Percentiles rank a stretch among this genome's conserved stretches.
Evolutionary conservation across 2,113 vertebrate genomes (phyloP).

Genomic region (Anas platyrhynchos): DNA sequence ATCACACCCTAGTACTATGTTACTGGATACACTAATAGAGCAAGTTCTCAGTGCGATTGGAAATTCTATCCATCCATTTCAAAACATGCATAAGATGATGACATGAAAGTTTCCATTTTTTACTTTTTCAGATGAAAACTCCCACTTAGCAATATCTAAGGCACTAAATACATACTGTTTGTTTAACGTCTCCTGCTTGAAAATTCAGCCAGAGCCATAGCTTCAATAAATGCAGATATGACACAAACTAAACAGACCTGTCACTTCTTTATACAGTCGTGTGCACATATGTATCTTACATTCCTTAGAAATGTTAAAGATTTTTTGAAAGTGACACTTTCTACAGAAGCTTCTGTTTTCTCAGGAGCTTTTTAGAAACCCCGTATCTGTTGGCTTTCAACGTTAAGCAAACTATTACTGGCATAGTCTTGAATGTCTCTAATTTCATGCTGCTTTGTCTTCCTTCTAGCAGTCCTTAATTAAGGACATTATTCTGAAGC

Average conservation of each 20-base stretch:
- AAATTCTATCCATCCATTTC: neutral
- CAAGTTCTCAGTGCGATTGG: neutral
- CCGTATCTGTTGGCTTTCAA: neutral
- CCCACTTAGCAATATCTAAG: neutral
- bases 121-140: neutral
- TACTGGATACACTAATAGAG: neutral
- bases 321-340: neutral
- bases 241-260: neutral
- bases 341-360: neutral
- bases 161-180: neutral
- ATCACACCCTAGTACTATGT: neutral
- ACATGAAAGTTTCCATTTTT: neutral
- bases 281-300: neutral
- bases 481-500: constrained; percentile 36
- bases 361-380: neutral
- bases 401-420: neutral
- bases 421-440: constrained; percentile 9
- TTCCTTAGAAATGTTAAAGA: neutral
- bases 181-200: neutral
- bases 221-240: neutral
- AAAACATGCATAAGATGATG: neutral
- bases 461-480: constrained; percentile 29
- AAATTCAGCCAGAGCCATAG: neutral
- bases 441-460: constrained; percentile 30
- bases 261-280: neutral